These are phyloP conservation scores for Euproctis similis DNA, from an alignment of 2,888 invertebrate genomes.

Conservation along the genomic window DNA sequence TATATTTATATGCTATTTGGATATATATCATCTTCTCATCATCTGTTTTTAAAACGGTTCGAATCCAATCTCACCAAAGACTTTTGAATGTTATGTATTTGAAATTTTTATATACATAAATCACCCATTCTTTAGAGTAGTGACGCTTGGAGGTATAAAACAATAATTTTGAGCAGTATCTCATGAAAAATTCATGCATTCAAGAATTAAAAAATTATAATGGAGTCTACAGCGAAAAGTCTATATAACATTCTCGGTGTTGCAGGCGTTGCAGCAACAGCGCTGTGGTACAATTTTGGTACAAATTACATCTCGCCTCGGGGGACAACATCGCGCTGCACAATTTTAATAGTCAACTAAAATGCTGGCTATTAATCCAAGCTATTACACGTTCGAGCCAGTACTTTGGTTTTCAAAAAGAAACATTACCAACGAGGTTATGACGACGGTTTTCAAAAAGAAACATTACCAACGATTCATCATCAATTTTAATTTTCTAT, in stretches of 20 bases:
- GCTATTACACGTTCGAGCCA: conserved; percentile 3
- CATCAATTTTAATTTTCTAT: too few relatives aligned
- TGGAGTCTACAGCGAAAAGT: neutral
- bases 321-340: conserved; percentile 15
- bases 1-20: too few relatives aligned
- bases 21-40: too few relatives aligned
- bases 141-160: neutral
- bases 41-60: too few relatives aligned
- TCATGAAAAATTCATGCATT: neutral
- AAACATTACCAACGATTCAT: conserved; percentile 5
- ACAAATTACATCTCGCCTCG: conserved; percentile 24
- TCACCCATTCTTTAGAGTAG: too few relatives aligned
- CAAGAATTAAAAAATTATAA: neutral
- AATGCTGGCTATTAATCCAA: conserved; percentile 22
- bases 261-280: too few relatives aligned
- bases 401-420: too few relatives aligned
- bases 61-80: too few relatives aligned
- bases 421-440: too few relatives aligned
- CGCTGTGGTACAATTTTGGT: conserved; percentile 19
- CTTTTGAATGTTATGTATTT: too few relatives aligned
- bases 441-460: conserved; percentile 7
- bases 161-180: neutral
- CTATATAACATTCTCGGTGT: conserved; percentile 4
- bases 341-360: conserved; percentile 18
- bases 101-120: too few relatives aligned